Evolutionary conservation across 2,888 invertebrate genomes (phyloP).

Genomic region (Orthonychiurus folsomi): DNA sequence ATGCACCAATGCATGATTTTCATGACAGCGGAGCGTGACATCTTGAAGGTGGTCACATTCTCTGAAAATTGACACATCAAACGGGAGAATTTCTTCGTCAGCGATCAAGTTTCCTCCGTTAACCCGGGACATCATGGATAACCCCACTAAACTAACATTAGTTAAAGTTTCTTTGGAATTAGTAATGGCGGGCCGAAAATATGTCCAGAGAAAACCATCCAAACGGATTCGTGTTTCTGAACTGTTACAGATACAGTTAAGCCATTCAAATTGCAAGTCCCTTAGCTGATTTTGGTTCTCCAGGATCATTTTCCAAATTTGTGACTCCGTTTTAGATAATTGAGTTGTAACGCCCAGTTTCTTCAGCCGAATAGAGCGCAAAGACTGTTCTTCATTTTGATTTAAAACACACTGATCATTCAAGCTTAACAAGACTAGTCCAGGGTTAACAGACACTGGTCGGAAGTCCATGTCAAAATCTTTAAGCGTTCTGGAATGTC

Average conservation of each 20-base stretch:
- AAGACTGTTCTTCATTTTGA: no score
- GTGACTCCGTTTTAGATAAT: background rate
- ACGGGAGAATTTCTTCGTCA: background rate
- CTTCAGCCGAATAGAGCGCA: constrained; percentile 2
- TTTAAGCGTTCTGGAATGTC: background rate
- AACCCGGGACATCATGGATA: background rate
- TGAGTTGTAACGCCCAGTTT: background rate
- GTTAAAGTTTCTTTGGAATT: background rate
- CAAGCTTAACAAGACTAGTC: no score
- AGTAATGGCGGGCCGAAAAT: background rate
- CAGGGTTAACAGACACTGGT: background rate
- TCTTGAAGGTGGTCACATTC: background rate
- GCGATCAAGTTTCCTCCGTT: background rate
- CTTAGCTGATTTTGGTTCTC: background rate
- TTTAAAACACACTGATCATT: no score
- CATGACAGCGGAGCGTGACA: constrained; percentile 1
- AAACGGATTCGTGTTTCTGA: background rate
- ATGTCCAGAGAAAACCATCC: background rate
- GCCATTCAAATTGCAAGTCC: background rate
- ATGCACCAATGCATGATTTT: background rate
- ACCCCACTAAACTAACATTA: background rate
- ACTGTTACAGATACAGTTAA: background rate
- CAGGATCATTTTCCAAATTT: background rate
- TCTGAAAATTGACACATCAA: background rate
- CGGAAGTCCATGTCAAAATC: background rate